These are phyloP conservation scores for Dasyurus viverrinus DNA, from an alignment of 2,113 vertebrate species.

Conservation along the genomic window DNA sequence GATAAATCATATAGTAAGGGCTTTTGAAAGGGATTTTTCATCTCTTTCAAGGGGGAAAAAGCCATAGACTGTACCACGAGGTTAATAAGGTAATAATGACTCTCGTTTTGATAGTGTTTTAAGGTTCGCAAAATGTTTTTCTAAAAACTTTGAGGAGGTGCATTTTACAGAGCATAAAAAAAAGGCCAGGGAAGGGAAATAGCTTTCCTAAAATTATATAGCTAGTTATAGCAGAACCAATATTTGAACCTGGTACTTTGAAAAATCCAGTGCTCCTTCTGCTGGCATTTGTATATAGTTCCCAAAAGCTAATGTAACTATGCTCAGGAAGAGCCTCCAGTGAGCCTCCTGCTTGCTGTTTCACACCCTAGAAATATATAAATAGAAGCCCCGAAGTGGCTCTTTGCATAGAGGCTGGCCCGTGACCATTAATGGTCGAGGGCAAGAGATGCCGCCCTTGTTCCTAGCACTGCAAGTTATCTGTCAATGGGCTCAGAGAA, in stretches of 20 bases:
- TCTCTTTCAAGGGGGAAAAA: constrained; percentile 31
- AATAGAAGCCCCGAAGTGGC: neutral
- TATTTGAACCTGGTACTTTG: constrained; percentile 43
- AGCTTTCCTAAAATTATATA: constrained; percentile 40
- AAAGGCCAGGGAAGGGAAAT: constrained; percentile 5
- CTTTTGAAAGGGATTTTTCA: constrained; percentile 57
- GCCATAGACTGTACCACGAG: constrained; percentile 42
- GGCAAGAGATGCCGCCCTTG: neutral
- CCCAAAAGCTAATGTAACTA: constrained; percentile 19
- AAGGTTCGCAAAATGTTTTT: neutral
- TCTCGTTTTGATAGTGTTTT: neutral
- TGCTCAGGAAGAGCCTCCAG: constrained; percentile 4
- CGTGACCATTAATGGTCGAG: neutral
- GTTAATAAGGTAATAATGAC: neutral
- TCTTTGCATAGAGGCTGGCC: neutral
- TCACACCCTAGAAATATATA: constrained; percentile 5
- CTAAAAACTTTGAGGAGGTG: neutral
- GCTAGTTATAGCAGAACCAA: neutral
- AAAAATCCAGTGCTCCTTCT: neutral
- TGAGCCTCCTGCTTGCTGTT: constrained; percentile 44
- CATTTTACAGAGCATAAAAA: neutral
- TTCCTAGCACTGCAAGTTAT: neutral
- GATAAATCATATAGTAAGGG: constrained; percentile 58
- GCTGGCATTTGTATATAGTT: constrained; percentile 24
- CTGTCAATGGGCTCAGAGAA: neutral